These are phyloP conservation scores for Ispidina picta DNA, from an alignment of 2,797 vertebrate species.

Conservation along the genomic window DNA sequence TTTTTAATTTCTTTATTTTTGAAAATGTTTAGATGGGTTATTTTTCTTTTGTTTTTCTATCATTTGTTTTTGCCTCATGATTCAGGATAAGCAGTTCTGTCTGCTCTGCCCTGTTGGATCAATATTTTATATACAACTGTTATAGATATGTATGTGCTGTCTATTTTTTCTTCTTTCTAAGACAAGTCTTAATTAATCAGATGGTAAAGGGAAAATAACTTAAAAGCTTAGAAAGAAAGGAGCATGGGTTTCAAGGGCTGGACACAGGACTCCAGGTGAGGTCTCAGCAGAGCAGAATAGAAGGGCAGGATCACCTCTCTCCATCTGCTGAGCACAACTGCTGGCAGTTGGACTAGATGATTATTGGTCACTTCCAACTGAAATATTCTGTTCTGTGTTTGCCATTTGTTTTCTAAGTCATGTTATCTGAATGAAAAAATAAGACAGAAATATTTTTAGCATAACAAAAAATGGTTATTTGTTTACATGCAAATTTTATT, in stretches of 20 bases:
- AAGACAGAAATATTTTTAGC: background rate
- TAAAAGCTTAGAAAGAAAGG: background rate
- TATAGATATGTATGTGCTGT: background rate
- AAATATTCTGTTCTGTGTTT: background rate
- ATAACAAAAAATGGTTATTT: background rate
- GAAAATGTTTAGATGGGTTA: background rate
- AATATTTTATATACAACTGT: background rate
- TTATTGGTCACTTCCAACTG: background rate
- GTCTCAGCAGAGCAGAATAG: too few relatives aligned
- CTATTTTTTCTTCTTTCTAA: background rate
- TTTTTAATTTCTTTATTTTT: background rate
- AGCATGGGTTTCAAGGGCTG: background rate
- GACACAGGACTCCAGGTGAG: too few relatives aligned
- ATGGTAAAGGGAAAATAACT: background rate
- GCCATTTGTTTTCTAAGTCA: background rate
- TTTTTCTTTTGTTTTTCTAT: background rate
- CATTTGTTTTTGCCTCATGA: background rate
- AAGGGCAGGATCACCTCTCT: too few relatives aligned
- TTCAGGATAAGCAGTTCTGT: background rate
- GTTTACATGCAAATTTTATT: background rate
- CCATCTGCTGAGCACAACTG: too few relatives aligned
- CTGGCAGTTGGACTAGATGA: background rate
- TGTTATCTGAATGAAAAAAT: background rate
- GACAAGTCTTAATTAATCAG: background rate
- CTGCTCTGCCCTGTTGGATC: background rate